Base-by-base conservation (phyloP, 2,113 vertebrate genomes). In the Megaleporinus macrocephalus region DNA sequence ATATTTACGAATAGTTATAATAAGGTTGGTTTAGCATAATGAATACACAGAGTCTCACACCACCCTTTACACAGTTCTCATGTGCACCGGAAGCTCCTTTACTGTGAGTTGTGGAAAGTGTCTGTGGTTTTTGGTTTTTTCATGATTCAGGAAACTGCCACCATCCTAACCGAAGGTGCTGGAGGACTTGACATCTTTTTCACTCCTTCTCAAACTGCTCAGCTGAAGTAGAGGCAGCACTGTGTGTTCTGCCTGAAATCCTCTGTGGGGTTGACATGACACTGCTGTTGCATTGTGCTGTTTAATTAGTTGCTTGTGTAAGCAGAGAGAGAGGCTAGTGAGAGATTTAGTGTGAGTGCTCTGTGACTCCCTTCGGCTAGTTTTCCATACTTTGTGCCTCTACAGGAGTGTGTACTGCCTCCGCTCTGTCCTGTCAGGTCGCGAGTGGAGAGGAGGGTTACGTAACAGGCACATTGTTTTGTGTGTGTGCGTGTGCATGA, bases 301-400 rank as follows among this genome's bases (percentile, higher is more conserved):
- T 83, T 83, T 83, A 83, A 82, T 69, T 66, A 80, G 73, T 73
- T 83, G 72, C 47, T 70, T 78, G 51, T 82, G 76, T 69, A 72
- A 41, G 55, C 63, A 51, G 33, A 57, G 61, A 44, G 72, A 33
- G 76, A 27, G 44, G 47, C 51, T 62, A 73, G 51, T 69, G 66
- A 74, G 69, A 71, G 77, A 69, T 29, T 33, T 62, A 47, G 68
- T n/a, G 13, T 63, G 71, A 76, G 47, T 18, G 4, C 27, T 86
- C 47, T 66, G 55, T 70, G 65, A 79, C 72, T 41, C 71, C 72
- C 22, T 79, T 73, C 66, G 71, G 65, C 66, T 78, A 29, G 20
- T 24, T 81, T 73, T 81, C 41, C 30, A 77, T 81, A 63, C 63
- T 78, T 59, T 81, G 65, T 78, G 76, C 55, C 53, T 77, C 79